A percentile compares a stretch with the other conserved stretches of the same genome.
These are phyloP conservation scores for Oxyteleia sp. DNA, from an alignment of 2,888 invertebrate species.

Conservation along the genomic window DNA sequence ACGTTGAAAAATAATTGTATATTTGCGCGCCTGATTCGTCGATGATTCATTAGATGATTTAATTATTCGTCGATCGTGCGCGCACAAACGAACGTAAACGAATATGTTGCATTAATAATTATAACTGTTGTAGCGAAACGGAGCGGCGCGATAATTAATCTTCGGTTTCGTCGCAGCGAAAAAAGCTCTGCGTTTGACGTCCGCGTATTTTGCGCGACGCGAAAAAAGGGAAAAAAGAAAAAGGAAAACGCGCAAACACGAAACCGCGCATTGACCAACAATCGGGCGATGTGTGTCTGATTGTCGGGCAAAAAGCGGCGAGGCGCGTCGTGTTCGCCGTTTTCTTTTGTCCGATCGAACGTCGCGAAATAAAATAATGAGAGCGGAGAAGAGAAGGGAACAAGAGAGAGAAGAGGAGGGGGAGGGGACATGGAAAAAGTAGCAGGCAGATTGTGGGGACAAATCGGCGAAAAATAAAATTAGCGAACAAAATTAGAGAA, in stretches of 20 bases:
- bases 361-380: constrained; percentile 71
- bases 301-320: constrained; percentile 47
- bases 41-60: constrained; percentile 9
- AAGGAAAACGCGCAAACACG: constrained; percentile 28
- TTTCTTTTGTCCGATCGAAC: constrained; percentile 62
- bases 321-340: constrained; percentile 48
- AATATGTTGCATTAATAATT: constrained; percentile 24
- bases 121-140: constrained; percentile 30
- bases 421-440: constrained; percentile 22
- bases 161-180: constrained; percentile 40
- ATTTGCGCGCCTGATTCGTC: not conserved
- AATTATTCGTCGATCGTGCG: constrained; percentile 1
- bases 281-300: constrained; percentile 65
- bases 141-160: constrained; percentile 57
- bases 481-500: too few relatives aligned
- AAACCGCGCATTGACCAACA: constrained; percentile 62
- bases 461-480: too few relatives aligned
- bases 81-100: not conserved
- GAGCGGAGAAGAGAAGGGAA: constrained; percentile 21
- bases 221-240: too few relatives aligned
- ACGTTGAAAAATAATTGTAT: constrained; percentile 9
- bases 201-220: constrained; percentile 12
- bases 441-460: constrained; percentile 34
- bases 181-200: constrained; percentile 45
- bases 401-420: not conserved